Percentiles rank a stretch among this genome's conserved stretches.
Conservation (phyloP, 2,888 invertebrate genomes). For the Ecliptopera silaceata region DNA sequence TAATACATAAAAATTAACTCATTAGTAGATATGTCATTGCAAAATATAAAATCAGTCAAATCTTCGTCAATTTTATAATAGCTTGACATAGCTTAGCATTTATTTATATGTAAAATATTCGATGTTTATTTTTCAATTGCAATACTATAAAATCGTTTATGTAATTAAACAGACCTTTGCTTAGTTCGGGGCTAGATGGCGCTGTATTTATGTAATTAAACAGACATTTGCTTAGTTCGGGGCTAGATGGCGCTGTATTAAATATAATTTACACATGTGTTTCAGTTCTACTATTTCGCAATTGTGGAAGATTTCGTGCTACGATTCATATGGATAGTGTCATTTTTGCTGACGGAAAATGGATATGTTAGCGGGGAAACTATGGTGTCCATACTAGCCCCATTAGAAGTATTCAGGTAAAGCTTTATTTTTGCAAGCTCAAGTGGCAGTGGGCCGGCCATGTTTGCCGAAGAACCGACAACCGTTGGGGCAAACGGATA, state of each 20-base stretch:
- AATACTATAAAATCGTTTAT: no score
- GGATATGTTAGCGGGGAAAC: conserved; percentile 89
- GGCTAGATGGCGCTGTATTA: background rate
- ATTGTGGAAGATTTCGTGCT: conserved; percentile 97
- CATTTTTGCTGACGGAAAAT: conserved; percentile 92
- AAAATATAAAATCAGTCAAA: no score
- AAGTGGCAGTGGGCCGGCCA: no score
- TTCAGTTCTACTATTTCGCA: conserved; percentile 96
- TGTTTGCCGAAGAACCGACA: no score
- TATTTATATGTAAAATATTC: no score
- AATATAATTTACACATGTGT: conserved; percentile 35
- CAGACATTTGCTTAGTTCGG: background rate
- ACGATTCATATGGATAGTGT: conserved; percentile 96
- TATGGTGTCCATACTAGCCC: conserved; percentile 92
- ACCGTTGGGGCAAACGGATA: no score
- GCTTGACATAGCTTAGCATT: no score
- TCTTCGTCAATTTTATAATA: no score
- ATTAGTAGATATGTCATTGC: no score
- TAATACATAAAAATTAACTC: no score
- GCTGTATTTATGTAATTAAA: background rate
- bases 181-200: background rate
- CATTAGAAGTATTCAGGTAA: conserved; percentile 95
- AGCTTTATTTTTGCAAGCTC: no score
- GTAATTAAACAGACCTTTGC: background rate
- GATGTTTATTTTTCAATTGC: no score